Base-by-base conservation (phyloP, 2,113 vertebrate species). In the Gymnocephalus cernua region DNA sequence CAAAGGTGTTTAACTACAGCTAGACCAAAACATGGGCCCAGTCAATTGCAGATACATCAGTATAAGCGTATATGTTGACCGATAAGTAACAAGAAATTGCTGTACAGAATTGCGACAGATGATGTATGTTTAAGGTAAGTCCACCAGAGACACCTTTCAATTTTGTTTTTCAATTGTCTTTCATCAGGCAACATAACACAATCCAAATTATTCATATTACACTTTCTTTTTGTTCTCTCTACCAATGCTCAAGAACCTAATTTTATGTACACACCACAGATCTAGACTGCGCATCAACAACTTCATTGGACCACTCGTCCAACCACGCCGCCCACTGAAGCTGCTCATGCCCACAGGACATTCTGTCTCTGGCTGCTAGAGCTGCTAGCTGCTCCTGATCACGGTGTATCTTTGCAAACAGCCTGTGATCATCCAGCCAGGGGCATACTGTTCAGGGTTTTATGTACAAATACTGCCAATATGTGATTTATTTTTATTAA, bases 401-500 rank as follows among this genome's bases (percentile, higher is more conserved):
- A 77, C 61, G 53, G 66, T 66, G 45, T 56, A 29, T 72, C 76
- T 79, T 79, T 56, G 56, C 27, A 41, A 79, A 79, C 70, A 83
- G 83, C 79, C 51, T 56, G 69, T 72, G 51, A 83, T 72, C 78
- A 67, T 74, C 62, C 62, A 80, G 16, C 44, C 41, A 78, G 23
- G 67, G 56, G 50, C 65, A 67, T 64, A 18, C 80, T 82, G 82
- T 82, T 69, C 85, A 82, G 10, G 35, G 32, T 73, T 84, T 74
- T 75, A 59, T 81, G 63, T 68, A 59, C 44, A 56, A 51, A 41
- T 11, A 41, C 38, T 10, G 21, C 14, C 65, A 27, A 61, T 29
- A 25, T 63, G 21, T 25, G 7, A 44, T 73, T 10, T 18, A 32
- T 63, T 50, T 50, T 57, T 32, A 32, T 47, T 63, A 50, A 75